Evolutionary conservation across 2,113 vertebrate genomes (phyloP).

Genomic region (Turnix velox): DNA sequence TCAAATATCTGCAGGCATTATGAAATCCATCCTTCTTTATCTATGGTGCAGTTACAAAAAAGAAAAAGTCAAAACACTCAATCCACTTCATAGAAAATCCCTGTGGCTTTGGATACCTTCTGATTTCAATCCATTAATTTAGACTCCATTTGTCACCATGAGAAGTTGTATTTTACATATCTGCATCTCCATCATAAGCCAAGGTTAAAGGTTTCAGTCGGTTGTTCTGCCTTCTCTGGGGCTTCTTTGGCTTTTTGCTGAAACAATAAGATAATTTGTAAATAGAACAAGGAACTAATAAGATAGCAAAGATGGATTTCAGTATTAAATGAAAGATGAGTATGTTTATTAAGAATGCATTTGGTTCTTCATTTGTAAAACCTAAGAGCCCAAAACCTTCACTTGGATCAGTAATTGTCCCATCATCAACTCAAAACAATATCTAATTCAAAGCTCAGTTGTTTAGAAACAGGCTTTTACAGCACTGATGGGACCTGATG

Average conservation of each 20-base stretch:
- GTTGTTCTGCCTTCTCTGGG: conserved; percentile 96
- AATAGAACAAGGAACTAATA: not conserved
- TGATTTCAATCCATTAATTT: conserved; percentile 34
- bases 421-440: not conserved
- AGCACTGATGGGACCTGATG: not conserved
- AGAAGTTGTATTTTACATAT: conserved; percentile 81
- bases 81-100: conserved; percentile 50
- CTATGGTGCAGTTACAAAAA: conserved; percentile 36
- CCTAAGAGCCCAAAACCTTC: not conserved
- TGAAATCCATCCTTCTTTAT: conserved; percentile 31
- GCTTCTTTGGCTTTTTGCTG: conserved; percentile 99
- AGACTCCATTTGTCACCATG: not conserved
- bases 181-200: conserved; percentile 96
- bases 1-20: conserved; percentile 29
- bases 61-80: conserved; percentile 31
- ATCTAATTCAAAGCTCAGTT: not conserved
- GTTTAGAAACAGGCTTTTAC: not conserved
- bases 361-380: not conserved
- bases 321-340: not conserved
- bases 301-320: not conserved
- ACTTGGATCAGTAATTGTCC: not conserved
- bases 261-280: conserved; percentile 49
- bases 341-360: not conserved
- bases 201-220: conserved; percentile 95
- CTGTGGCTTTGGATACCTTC: conserved; percentile 40